Conservation (phyloP, 2,797 vertebrate species). For the Chaenodraco wilsoni region DNA sequence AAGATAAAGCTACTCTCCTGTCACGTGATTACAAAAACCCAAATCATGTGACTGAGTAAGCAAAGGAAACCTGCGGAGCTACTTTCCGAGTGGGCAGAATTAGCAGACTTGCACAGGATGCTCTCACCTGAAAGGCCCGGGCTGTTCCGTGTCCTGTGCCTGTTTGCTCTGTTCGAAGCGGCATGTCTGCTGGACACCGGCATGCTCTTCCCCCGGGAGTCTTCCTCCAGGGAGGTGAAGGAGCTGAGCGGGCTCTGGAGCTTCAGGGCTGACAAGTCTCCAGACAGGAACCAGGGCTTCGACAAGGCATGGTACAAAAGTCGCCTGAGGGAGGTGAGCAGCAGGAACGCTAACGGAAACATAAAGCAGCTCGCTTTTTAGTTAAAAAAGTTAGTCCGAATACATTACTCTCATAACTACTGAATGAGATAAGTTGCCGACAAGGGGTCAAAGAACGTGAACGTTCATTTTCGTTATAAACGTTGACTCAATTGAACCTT, state of each 20-base stretch:
- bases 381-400: neutral
- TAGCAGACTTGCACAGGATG: neutral
- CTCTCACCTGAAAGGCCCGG: rapidly evolving
- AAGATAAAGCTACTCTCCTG: rapidly evolving
- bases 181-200: slow-evolving; percentile 66
- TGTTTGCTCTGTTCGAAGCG: slow-evolving; percentile 38
- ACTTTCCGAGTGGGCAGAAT: neutral
- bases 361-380: neutral
- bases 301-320: slow-evolving; percentile 85
- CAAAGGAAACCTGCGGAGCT: neutral
- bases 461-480: no score
- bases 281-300: slow-evolving; percentile 85
- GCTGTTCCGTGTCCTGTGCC: slow-evolving; percentile 25
- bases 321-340: slow-evolving; percentile 87
- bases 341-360: neutral
- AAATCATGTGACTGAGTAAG: slow-evolving; percentile 5
- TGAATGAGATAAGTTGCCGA: no score
- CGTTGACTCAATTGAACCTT: no score
- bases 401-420: neutral
- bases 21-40: slow-evolving; percentile 14
- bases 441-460: no score
- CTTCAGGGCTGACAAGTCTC: slow-evolving; percentile 90
- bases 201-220: slow-evolving; percentile 89
- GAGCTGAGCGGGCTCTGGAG: slow-evolving; percentile 89
- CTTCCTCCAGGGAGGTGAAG: slow-evolving; percentile 87